Evolutionary conservation across 1,140 invertebrate species (phyloP).

Genomic region (Solenopsis invicta): DNA sequence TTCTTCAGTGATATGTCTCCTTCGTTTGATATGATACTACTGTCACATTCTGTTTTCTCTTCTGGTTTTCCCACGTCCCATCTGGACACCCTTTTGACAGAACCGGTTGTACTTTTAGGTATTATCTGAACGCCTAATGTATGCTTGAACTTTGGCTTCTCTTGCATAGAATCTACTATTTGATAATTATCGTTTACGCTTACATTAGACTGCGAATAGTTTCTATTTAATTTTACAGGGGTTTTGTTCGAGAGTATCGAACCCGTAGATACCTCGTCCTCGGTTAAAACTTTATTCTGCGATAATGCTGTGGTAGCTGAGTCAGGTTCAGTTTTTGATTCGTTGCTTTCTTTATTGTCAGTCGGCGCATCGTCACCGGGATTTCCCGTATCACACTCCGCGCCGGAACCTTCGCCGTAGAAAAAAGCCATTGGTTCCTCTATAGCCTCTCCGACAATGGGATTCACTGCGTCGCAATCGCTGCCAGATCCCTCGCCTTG

Average conservation of each 20-base stretch:
- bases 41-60: constrained; percentile 77
- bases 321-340: constrained; percentile 80
- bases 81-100: constrained; percentile 84
- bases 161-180: constrained; percentile 68
- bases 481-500: constrained; percentile 92
- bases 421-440: constrained; percentile 91
- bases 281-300: constrained; percentile 81
- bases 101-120: constrained; percentile 73
- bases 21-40: constrained; percentile 81
- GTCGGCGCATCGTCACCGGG: constrained; percentile 82
- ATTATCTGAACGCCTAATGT: constrained; percentile 85
- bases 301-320: constrained; percentile 70
- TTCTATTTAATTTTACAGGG: constrained; percentile 73
- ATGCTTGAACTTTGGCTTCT: constrained; percentile 83
- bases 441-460: constrained; percentile 89
- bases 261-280: constrained; percentile 80
- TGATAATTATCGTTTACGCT: constrained; percentile 78
- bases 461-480: constrained; percentile 89
- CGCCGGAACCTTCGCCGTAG: constrained; percentile 91
- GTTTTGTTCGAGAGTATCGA: constrained; percentile 67
- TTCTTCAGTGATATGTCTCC: constrained; percentile 81
- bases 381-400: constrained; percentile 91
- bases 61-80: constrained; percentile 86
- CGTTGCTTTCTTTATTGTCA: constrained; percentile 80
- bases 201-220: constrained; percentile 73